Base-by-base conservation (phyloP, 2,797 vertebrate species). In the Vireo griseus region DNA sequence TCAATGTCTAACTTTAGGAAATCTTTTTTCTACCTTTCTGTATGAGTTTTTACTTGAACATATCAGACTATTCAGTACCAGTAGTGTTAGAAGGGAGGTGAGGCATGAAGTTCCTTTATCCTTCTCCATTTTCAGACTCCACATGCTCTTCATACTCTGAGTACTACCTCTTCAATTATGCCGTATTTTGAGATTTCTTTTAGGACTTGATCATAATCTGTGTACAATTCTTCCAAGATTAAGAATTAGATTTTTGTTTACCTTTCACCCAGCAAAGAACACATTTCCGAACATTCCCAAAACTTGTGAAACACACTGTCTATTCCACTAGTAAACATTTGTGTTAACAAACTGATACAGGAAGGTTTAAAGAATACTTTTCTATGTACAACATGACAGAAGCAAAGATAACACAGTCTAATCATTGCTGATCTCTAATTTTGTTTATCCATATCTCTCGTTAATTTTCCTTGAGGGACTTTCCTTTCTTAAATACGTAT, bases 371-470 rank as follows among this genome's bases (percentile, higher is more conserved):
- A 84, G 69, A 35, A 2, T 10, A 51, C 17, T 19, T 44, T 74
- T 21, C 15, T 25, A 21, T 11, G 11, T 26, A 68, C 8, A 19
- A 45, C 0, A 0, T 45, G 20, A 29, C 15, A 39, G 26, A 89
- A 54, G 21, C 20, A 77, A 88, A 71, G 35, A 19, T 10, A 72
- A 52, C 7, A 67, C 4, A 40, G 14, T 45, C 17, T 18, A 62
- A 35, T 33, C 16, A 39, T 7, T 75, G n/a, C 37, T 39, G 9
- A 84, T 12, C 29, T 45, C 20, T 10, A 51, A 18, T 48, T 92
- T 80, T 42, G 6, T 72, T 82, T 50, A 67, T 44, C 35, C 4
- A 6, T 48, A 48, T 29, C 14, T 74, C 29, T 51, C 52, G 24
- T 50, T 69, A 62, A 48, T 42, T 79, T 29, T 75, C 26, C 45